Conservation (phyloP, 2,888 invertebrate species). For the Drosophila sordidula region DNA sequence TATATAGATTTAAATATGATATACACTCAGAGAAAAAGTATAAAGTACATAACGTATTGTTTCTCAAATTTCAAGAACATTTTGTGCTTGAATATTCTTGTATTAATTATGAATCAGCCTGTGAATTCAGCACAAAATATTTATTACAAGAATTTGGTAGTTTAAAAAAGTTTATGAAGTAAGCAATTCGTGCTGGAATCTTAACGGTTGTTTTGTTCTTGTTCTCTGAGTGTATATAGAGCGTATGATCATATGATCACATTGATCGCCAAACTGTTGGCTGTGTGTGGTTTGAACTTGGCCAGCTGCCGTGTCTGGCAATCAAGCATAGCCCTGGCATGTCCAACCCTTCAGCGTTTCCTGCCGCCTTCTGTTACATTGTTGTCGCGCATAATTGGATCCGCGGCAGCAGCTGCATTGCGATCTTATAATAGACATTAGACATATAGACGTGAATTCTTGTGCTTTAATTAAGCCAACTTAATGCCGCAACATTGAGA, state of each 20-base stretch:
- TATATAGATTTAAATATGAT: slow-evolving; percentile 8
- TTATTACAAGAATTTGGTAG: no score
- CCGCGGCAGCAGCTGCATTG: slow-evolving; percentile 49
- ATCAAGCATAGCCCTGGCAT: slow-evolving; percentile 72
- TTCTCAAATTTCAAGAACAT: no score
- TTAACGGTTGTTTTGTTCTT: neutral
- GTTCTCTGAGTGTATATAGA: neutral
- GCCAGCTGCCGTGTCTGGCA: slow-evolving; percentile 68
- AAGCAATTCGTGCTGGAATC: no score
- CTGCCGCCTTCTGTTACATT: slow-evolving; percentile 9
- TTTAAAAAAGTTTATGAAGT: no score
- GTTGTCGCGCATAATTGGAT: slow-evolving; percentile 58
- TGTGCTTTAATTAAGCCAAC: slow-evolving; percentile 75
- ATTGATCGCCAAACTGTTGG: neutral
- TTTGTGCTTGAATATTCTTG: no score
- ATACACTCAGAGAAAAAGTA: neutral
- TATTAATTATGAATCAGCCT: no score
- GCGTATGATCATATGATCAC: slow-evolving; percentile 1
- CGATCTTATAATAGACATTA: slow-evolving; percentile 24
- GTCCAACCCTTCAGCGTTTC: slow-evolving; percentile 46
- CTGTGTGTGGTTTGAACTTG: slow-evolving; percentile 65
- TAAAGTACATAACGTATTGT: no score
- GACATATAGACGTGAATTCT: slow-evolving; percentile 40
- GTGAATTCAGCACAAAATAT: no score
- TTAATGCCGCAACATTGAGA: slow-evolving; percentile 56